Conservation (phyloP, 2,797 vertebrate species). For the Nasua narica region DNA sequence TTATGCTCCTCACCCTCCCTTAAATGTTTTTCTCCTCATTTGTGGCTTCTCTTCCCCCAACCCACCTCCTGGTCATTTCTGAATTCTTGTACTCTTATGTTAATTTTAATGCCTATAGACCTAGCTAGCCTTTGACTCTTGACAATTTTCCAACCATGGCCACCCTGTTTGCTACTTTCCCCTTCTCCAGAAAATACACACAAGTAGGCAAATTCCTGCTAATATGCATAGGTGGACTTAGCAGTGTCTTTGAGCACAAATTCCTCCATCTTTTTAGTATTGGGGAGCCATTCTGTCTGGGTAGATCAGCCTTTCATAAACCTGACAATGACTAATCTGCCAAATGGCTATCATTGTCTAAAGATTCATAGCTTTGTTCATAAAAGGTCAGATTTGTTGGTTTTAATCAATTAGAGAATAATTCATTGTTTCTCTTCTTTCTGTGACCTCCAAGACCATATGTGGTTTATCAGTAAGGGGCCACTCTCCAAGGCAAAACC, state of each 20-base stretch:
- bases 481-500: slow-evolving; percentile 60
- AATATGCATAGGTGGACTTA: neutral
- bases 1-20: neutral
- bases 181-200: neutral
- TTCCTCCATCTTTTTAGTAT: slow-evolving; percentile 14
- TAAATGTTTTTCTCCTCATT: neutral
- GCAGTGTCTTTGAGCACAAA: neutral
- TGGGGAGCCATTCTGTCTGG: slow-evolving; percentile 16
- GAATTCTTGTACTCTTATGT: neutral
- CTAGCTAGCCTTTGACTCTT: neutral
- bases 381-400: slow-evolving; percentile 73
- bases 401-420: slow-evolving; percentile 77
- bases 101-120: neutral
- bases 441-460: slow-evolving; percentile 46
- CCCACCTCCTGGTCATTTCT: neutral
- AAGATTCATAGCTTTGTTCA: slow-evolving; percentile 75
- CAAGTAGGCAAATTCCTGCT: neutral
- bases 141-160: neutral
- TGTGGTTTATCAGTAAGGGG: slow-evolving; percentile 60
- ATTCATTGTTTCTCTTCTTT: slow-evolving; percentile 62
- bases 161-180: neutral
- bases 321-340: slow-evolving; percentile 64
- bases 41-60: neutral
- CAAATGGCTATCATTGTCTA: slow-evolving; percentile 2
- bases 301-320: slow-evolving; percentile 49